Conservation (phyloP, 2,797 vertebrate genomes). For the Anomalospiza imberbis region DNA sequence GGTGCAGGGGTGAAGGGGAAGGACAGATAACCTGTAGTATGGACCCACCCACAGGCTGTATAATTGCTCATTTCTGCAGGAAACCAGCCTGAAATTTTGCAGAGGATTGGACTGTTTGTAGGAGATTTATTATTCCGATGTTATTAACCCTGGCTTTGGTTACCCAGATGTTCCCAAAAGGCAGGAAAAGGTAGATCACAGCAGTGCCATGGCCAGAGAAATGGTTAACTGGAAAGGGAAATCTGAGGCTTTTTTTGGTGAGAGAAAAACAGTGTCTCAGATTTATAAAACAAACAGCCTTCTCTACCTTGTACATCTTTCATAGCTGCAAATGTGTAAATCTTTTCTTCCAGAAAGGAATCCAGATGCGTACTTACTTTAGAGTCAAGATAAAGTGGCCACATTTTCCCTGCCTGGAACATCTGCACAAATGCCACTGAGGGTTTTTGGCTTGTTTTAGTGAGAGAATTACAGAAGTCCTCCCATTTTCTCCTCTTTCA, state of each 20-base stretch:
- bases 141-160: neutral
- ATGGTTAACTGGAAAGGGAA: neutral
- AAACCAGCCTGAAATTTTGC: neutral
- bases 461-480: neutral
- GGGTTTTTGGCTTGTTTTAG: neutral
- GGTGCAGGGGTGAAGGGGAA: neutral
- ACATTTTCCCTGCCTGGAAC: neutral
- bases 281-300: neutral
- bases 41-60: neutral
- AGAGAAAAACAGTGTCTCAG: neutral
- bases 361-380: neutral
- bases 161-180: neutral
- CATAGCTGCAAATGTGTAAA: neutral
- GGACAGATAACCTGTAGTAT: neutral
- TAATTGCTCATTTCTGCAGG: neutral
- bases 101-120: neutral
- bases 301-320: neutral
- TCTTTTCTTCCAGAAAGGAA: constrained; percentile 3
- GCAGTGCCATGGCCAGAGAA: neutral
- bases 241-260: neutral
- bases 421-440: neutral
- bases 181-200: neutral
- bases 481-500: neutral
- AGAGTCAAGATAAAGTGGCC: neutral
- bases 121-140: neutral